Evolutionary conservation across 2,113 vertebrate species (phyloP), one percentile per base, ranked within the genome.

Genomic region (Muntiacus muntjak): DNA sequence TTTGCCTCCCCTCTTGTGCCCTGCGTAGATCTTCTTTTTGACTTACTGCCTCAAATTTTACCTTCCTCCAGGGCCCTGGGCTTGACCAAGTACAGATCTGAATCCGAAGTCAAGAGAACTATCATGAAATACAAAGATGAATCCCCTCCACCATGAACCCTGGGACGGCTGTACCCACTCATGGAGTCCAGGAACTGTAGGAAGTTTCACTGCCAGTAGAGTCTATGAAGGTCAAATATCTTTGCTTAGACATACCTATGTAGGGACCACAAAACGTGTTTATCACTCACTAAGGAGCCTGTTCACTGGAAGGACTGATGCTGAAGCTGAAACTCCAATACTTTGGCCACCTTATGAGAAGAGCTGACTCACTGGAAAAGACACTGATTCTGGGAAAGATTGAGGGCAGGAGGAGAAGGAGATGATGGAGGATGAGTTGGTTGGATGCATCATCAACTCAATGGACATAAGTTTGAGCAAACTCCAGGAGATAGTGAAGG

Each of bases 61-160:
- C 19, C 30, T 45, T 60, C 7, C 54, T 0, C 0, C 58, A 26
- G 7, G 4, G 0, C 15, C 2, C 0, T 26, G n/a, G 26, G 19
- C 36, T 85, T 93, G 8, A 79, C 13, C 78, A 23, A 91, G 10
- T 10, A 71, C 47, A 33, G 10, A 36, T 52, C 33, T 11, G 55
- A 79, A 52, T 71, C 30, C 40, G 8, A 92, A 84, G n/a, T 45
- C 67, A 54, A 86, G 62, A 86, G 55, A 64, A 33, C 1, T 26
- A 21, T 19, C 6, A 17, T 14, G 23, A 79, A 45, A 23, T 17
- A 19, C 5, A 11, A 7, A 1, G 3, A 26, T 40, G 57, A 36
- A 16, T 45, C 16, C 36, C 26, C 40, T 17, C 21, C 7, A 6
- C 21, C 16, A 5, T 6, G 8, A 6, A 33, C 11, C 25, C n/a